Evolutionary conservation across 2,113 vertebrate genomes (phyloP).

Genomic region (Mandrillus leucophaeus): DNA sequence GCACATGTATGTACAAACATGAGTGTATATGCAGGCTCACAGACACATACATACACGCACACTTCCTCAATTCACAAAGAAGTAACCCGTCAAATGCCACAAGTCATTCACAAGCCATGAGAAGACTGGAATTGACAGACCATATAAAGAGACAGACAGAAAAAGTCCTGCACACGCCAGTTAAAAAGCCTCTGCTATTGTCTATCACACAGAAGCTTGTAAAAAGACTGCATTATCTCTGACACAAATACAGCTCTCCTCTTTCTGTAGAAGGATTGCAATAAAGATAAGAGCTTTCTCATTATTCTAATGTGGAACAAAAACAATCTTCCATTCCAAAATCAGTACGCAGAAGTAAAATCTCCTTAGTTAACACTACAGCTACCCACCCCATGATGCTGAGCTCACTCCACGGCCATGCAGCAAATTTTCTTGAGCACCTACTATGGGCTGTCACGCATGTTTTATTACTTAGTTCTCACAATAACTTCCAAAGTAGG

Average conservation of each 20-base stretch:
- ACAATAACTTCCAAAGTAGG: not conserved
- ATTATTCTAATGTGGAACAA: conserved; percentile 67
- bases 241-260: conserved; percentile 67
- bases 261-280: conserved; percentile 59
- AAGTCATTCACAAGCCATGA: not conserved
- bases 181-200: conserved; percentile 35
- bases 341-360: conserved; percentile 41
- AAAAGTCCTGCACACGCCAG: conserved; percentile 6
- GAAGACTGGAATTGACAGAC: conserved; percentile 23
- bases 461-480: not conserved
- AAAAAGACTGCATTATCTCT: conserved; percentile 61
- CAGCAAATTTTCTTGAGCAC: not conserved
- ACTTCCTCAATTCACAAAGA: not conserved
- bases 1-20: not conserved
- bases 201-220: conserved; percentile 48
- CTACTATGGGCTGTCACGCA: not conserved
- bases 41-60: not conserved
- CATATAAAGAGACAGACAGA: conserved; percentile 28
- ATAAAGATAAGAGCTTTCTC: conserved; percentile 69
- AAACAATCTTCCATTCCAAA: conserved; percentile 58
- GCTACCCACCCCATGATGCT: not conserved
- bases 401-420: not conserved
- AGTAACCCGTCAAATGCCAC: not conserved
- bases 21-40: not conserved
- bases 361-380: not conserved